Percentiles rank a stretch among this genome's conserved stretches.
phyloP scores from a whole-genome alignment of 2,888 invertebrate species.

The Agapostemon virescens region DNA sequence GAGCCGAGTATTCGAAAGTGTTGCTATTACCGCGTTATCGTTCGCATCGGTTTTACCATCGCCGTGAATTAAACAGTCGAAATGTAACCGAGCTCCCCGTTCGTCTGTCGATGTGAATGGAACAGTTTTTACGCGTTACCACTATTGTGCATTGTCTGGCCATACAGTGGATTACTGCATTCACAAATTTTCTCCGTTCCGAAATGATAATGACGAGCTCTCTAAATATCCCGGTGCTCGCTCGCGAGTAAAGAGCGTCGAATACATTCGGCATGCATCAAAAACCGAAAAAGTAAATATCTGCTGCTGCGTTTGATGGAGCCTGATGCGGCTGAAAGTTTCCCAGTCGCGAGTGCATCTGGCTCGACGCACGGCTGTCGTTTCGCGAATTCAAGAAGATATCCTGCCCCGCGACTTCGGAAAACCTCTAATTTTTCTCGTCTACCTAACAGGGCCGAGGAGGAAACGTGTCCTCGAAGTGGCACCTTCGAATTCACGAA shows the following conservation, averaged over 20 bases:
- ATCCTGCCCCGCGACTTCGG: background rate
- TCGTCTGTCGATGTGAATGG: background rate
- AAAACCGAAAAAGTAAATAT: background rate
- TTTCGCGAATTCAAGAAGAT: conserved; percentile 16
- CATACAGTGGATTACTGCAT: background rate
- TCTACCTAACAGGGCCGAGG: background rate
- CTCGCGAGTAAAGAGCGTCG: background rate
- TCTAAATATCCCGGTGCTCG: background rate
- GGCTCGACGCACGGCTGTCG: conserved; percentile 13
- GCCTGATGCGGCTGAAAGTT: conserved; percentile 1
- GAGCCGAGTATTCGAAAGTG: background rate
- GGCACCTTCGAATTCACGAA: background rate
- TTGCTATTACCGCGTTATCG: conserved; percentile 1
- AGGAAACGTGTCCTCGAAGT: background rate
- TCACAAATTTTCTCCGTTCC: background rate
- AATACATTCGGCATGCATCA: background rate
- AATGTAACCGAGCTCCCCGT: background rate
- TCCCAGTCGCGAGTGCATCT: conserved; percentile 9
- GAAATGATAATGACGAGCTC: conserved; percentile 8
- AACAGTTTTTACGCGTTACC: conserved; percentile 2
- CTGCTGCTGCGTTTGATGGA: background rate
- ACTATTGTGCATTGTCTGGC: conserved; percentile 1
- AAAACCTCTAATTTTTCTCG: background rate
- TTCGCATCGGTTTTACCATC: background rate
- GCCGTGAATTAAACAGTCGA: conserved; percentile 6